These are phyloP conservation scores for Cladopsammia gracilis DNA, from an alignment of 64 coral and sea anemone species.

Conservation along the genomic window DNA sequence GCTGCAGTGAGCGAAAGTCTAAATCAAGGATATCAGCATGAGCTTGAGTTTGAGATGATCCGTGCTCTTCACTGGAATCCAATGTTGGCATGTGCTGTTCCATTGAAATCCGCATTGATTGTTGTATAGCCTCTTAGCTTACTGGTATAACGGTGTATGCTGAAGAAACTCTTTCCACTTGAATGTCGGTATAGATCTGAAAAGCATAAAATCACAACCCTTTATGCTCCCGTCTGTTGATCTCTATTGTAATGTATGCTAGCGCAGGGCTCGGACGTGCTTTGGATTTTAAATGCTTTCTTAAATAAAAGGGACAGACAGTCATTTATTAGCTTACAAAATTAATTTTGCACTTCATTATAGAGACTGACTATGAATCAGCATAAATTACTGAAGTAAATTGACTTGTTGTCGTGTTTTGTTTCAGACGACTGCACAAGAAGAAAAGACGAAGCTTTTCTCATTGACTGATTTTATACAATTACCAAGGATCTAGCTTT, in stretches of 20 bases:
- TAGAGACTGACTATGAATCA: not conserved
- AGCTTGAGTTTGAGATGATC: not conserved
- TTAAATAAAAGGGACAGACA: not conserved
- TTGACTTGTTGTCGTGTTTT: not conserved
- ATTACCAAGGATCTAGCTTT: no score
- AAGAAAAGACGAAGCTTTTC: not conserved
- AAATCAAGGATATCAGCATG: not conserved
- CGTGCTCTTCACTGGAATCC: not conserved
- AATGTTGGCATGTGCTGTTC: not conserved
- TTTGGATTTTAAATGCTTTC: not conserved
- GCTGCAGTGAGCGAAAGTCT: no score
- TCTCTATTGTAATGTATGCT: no score
- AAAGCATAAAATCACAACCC: not conserved
- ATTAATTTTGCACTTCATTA: constrained; percentile 6
- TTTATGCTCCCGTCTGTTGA: not conserved
- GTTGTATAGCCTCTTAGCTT: no score
- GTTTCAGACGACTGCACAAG: not conserved
- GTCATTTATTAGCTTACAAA: constrained; percentile 5
- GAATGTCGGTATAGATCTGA: no score
- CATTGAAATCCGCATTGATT: constrained; percentile 2
- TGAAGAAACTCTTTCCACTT: no score
- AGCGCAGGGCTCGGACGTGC: not conserved
- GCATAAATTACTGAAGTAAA: not conserved
- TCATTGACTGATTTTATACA: no score
- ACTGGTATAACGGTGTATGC: no score